Evolutionary conservation across 2,888 invertebrate genomes (phyloP).

Genomic region (Sesia apiformis): DNA sequence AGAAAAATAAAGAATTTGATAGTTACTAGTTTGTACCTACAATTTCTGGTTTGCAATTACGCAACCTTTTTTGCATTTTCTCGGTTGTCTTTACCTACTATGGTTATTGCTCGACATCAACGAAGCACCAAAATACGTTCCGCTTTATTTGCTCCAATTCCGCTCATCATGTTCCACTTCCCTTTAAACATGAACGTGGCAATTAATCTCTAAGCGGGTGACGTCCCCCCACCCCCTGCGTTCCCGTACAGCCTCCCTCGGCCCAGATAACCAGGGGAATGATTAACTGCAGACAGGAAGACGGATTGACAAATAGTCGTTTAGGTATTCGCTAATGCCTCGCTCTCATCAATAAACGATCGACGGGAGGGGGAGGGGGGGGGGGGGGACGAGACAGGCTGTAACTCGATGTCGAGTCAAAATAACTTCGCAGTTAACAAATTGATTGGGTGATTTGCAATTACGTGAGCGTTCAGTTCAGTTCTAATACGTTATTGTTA

Average conservation of each 20-base stretch:
- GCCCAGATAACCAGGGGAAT: conserved; percentile 54
- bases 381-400: conserved; percentile 13
- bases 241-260: conserved; percentile 15
- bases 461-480: not conserved
- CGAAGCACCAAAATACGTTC: conserved; percentile 4
- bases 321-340: conserved; percentile 70
- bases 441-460: conserved; percentile 22
- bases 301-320: conserved; percentile 73
- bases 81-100: no score
- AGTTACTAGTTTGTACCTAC: no score
- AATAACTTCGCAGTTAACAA: conserved; percentile 24
- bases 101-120: no score
- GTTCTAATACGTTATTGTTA: no score
- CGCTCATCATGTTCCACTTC: conserved; percentile 37
- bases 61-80: no score
- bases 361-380: conserved; percentile 19
- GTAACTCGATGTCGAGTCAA: conserved; percentile 21
- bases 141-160: conserved; percentile 38
- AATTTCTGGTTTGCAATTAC: no score
- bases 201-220: conserved; percentile 68
- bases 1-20: no score
- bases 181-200: conserved; percentile 55
- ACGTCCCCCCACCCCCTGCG: conserved; percentile 31
- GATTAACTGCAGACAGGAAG: conserved; percentile 71
- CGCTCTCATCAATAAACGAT: conserved; percentile 65